These are phyloP conservation scores for Sebastolobus alascanus DNA, from an alignment of 2,797 vertebrate genomes.

Conservation along the genomic window DNA sequence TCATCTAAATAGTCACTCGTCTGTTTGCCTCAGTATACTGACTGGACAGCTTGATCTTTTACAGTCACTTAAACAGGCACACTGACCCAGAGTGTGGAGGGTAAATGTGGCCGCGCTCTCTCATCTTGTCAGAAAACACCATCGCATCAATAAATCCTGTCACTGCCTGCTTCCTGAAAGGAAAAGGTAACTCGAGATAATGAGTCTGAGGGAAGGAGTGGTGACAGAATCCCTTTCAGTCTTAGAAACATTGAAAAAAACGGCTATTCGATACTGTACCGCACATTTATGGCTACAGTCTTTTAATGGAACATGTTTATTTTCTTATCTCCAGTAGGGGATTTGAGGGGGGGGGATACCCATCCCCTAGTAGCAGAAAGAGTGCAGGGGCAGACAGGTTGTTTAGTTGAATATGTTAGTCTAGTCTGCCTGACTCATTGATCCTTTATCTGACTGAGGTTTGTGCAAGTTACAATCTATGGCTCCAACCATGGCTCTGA, in stretches of 20 bases:
- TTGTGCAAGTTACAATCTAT: too few species aligned
- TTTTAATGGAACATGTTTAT: background rate
- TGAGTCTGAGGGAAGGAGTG: conserved; percentile 18
- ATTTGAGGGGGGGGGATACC: background rate
- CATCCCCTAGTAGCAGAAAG: background rate
- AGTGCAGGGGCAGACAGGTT: background rate
- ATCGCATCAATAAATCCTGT: conserved; percentile 50
- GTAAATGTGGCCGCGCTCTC: conserved; percentile 15
- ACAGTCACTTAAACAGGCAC: conserved; percentile 1
- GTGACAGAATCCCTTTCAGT: conserved; percentile 22
- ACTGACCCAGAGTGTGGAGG: conserved; percentile 21
- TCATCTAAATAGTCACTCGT: background rate
- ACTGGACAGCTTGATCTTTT: conserved; percentile 6
- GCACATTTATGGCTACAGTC: background rate
- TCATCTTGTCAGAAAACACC: conserved; percentile 46
- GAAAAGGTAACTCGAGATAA: conserved; percentile 49
- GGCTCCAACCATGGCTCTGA: background rate
- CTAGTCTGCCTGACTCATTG: background rate
- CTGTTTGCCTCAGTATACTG: background rate
- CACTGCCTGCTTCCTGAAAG: conserved; percentile 36
- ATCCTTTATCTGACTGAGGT: background rate
- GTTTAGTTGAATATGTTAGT: background rate
- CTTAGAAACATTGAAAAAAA: conserved; percentile 1
- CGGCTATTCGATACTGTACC: background rate
- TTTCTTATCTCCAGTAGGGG: background rate